Evolutionary conservation across 2,113 vertebrate species (phyloP), one percentile per base, ranked within the genome.

Genomic region (Sapajus apella): DNA sequence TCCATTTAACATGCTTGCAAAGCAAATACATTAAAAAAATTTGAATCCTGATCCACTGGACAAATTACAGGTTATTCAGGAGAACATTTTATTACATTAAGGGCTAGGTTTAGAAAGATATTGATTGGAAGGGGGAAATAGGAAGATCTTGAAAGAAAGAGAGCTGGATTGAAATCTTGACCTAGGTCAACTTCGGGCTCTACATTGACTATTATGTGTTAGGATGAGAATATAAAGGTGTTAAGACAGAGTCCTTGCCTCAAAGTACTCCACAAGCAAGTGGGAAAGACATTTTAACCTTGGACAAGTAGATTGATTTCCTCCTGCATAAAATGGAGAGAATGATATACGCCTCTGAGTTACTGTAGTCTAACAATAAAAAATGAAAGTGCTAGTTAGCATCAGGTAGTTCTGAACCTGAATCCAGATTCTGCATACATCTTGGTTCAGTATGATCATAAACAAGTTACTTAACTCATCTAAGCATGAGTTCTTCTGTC

Each of bases 1-100:
- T 90, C 95, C 87, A 45, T 93, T 95, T 56, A 97, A 95, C 70
- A 93, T 87, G 35, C 45, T 80, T 96, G 79, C 35, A 91, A 86
- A 89, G 58, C 55, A 94, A 83, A n/a, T 83, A 25, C 86, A 76
- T 81, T 94, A 92, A 94, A 97, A 97, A 76, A 37, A 91, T 73
- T 50, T 95, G 73, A 91, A 94, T 90, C 17, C 23, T 91, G 87
- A 95, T 89, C 27, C 21, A 91, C 18, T 76, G 70, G 47, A 89
- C 87, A 94, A 91, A 89, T 94, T 93, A 90, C 40, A 73, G 32
- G 70, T 93, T 90, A 30, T 80, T 96, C 91, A 93, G 94, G 79
- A 52, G 96, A 79, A 87, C n/a, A 94, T 91, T 96, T 95, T 97
- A 94, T 75, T 94, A 86, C 30, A 80, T 56, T 61, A 89, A 95